A percentile compares a stretch with the other conserved stretches of the same genome.
These are phyloP conservation scores for Onychomys arenicola DNA, from an alignment of 2,797 vertebrate genomes.

Conservation along the genomic window DNA sequence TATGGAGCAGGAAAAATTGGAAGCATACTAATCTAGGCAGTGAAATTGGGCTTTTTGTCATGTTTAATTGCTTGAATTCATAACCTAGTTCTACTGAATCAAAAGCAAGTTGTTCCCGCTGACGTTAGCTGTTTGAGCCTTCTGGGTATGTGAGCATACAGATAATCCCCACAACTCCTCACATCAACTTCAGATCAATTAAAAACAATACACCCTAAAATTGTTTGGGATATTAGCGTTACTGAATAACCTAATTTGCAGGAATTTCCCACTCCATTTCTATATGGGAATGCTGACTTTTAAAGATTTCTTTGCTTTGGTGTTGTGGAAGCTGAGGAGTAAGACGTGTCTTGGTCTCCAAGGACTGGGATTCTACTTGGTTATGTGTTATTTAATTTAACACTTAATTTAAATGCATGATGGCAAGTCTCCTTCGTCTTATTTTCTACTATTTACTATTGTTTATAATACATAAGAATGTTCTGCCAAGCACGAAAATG, in stretches of 20 bases:
- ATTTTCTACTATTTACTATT: background rate
- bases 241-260: conserved; percentile 31
- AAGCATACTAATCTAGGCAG: conserved; percentile 79
- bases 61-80: conserved; percentile 87
- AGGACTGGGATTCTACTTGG: background rate
- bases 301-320: background rate
- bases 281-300: background rate
- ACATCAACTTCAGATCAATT: background rate
- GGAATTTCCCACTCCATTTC: background rate
- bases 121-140: conserved; percentile 80
- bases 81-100: conserved; percentile 84
- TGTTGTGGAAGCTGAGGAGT: accelerated
- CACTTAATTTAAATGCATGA: background rate
- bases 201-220: background rate
- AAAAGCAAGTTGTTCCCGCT: conserved; percentile 75
- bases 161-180: background rate
- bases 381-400: background rate
- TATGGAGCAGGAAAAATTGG: conserved; percentile 72
- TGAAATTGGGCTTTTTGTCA: conserved; percentile 85
- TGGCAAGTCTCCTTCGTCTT: background rate
- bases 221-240: background rate
- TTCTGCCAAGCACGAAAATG: background rate
- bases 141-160: conserved; percentile 39
- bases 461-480: background rate
- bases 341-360: background rate